Conservation (phyloP, 2,888 invertebrate species). For the Hirtodrosophila histrioides region DNA sequence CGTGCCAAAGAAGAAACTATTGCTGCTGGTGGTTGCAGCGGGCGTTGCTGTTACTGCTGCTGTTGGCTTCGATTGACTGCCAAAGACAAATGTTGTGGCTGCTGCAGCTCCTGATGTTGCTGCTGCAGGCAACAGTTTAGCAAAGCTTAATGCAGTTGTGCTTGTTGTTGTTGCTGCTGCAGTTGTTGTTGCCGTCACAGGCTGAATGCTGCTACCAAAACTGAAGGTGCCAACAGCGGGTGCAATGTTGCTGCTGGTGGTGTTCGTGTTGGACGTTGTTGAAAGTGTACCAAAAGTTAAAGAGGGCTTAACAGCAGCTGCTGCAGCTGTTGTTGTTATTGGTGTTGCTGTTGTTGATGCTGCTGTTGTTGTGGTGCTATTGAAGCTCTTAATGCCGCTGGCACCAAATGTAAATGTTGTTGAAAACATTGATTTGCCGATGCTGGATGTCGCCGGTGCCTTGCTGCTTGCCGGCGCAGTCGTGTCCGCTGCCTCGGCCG, state of each 20-base stretch:
- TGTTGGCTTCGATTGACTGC: background rate
- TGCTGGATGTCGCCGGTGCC: slow-evolving; percentile 47
- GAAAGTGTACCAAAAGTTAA: background rate
- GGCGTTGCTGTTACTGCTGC: background rate
- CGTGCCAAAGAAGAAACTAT: slow-evolving; percentile 22
- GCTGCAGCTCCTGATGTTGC: slow-evolving; percentile 2
- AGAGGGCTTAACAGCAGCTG: slow-evolving; percentile 6
- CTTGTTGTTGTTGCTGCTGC: too few relatives aligned
- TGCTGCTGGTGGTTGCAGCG: slow-evolving; percentile 17
- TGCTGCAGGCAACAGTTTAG: too few relatives aligned
- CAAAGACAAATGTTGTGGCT: slow-evolving; percentile 11
- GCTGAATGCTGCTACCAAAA: slow-evolving; percentile 3
- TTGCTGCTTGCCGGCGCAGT: slow-evolving; percentile 32
- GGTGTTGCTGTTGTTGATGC: background rate
- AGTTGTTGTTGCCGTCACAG: background rate
- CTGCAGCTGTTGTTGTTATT: background rate
- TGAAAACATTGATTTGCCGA: slow-evolving; percentile 12
- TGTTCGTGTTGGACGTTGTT: slow-evolving; percentile 6
- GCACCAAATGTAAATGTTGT: slow-evolving; percentile 33
- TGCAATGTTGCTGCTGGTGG: background rate
- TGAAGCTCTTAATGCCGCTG: slow-evolving; percentile 9
- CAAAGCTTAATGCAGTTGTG: background rate
- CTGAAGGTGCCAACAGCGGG: background rate
- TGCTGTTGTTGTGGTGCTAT: slow-evolving; percentile 4
- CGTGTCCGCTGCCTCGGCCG: slow-evolving; percentile 20